Conservation (phyloP, 2,888 invertebrate species). For the Cataglyphis altisquamis region DNA sequence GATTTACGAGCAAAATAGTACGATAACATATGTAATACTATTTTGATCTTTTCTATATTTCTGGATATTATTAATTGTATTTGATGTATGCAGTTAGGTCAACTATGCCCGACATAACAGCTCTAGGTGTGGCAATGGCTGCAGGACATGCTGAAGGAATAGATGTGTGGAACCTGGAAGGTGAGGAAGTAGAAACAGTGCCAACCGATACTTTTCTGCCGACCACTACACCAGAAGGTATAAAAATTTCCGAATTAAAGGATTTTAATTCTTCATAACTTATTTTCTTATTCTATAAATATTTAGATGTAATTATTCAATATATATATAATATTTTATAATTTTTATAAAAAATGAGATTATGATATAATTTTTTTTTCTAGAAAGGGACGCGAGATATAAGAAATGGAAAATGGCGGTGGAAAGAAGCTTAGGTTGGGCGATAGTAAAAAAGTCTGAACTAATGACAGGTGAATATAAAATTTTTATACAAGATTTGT, state of each 20-base stretch:
- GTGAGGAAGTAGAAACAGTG: conserved; percentile 88
- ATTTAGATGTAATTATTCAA: neutral
- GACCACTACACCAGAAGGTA: conserved; percentile 92
- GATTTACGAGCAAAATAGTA: neutral
- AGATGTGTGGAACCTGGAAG: conserved; percentile 90
- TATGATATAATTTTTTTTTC: conserved; percentile 62
- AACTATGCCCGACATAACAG: conserved; percentile 95
- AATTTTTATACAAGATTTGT: conserved; percentile 1
- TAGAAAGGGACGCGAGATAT: conserved; percentile 94
- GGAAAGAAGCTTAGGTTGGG: conserved; percentile 96
- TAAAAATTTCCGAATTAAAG: conserved; percentile 40
- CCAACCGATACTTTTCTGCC: conserved; percentile 93
- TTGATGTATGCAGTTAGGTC: conserved; percentile 89
- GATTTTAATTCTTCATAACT: neutral
- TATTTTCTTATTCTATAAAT: conserved; percentile 45
- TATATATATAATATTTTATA: neutral
- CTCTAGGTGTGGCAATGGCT: conserved; percentile 97
- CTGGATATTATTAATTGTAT: conserved; percentile 1
- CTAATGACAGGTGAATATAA: conserved; percentile 91
- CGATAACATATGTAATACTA: neutral
- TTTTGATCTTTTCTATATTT: neutral
- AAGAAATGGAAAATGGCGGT: conserved; percentile 98
- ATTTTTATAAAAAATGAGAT: neutral
- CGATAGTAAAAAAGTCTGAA: conserved; percentile 90
- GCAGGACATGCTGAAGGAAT: conserved; percentile 94